Base-by-base conservation (phyloP, 2,888 invertebrate species). In the Psococerastis gibbosa region DNA sequence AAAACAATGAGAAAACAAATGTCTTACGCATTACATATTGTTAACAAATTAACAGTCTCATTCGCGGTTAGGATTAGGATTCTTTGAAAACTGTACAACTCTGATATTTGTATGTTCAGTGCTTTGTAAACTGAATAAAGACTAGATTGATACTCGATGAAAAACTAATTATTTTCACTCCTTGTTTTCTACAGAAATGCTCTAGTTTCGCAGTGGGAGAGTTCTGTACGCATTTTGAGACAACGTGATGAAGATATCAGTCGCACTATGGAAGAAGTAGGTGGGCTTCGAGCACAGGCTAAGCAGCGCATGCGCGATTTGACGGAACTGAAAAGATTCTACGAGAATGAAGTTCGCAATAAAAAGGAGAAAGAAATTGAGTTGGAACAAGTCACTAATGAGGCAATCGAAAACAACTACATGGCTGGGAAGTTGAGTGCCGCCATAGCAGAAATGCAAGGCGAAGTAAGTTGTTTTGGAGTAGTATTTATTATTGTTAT, bases 231-330 rank as follows among this genome's bases (percentile, higher is more conserved):
- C 46, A 73, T 78, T 53, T 62, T 82, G 52, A 68, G 75, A 17
- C 76, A 78, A 52, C 67, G 79, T 1, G 79, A 83, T 52, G 63
- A 62, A 4, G 75, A 76, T 35, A 79, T 81, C 45, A 63, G 70
- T 17, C 32, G 31, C n/a, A 33, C 33, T 27, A 15, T 44, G 3
- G 31, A 20, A 20, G 38, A 38, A 38, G 22, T 38, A 3, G 38
- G 35, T 53, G 56, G 13, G 51, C 55, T 56, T 65, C 53, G 57
- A 66, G 48, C 66, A 73, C 64, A 63, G 60, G 60, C 61, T 67
- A 57, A 42, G 51, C 51, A 3, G 49, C 53, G 23, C 49, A 54
- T 20, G 18, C 48, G 9, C 49, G 51, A 23, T 45, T 48, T 0
- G 31, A 22, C 17, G 33, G 45, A 42, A 41, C 44, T 17, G 35